Conservation (phyloP, 2,797 vertebrate genomes). For the Sebastiscus tertius region DNA sequence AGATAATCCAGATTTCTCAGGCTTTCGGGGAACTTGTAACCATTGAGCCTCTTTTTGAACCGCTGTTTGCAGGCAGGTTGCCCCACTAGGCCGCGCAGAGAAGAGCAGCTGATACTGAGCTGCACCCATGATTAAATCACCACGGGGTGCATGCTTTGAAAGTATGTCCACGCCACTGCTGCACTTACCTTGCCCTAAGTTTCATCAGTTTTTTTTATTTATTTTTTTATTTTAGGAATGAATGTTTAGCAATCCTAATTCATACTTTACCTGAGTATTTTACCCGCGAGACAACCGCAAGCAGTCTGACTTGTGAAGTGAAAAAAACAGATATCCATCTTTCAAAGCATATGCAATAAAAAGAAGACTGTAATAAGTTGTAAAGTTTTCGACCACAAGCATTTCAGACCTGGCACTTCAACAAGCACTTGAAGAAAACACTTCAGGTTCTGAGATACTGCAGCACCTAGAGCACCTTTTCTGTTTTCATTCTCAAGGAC, state of each 20-base stretch:
- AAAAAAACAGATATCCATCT: neutral
- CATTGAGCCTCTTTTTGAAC: neutral
- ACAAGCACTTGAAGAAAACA: neutral
- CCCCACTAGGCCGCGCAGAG: neutral
- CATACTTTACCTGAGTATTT: neutral
- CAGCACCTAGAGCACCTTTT: neutral
- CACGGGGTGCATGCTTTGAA: neutral
- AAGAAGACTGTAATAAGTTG: neutral
- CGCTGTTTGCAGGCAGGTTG: neutral
- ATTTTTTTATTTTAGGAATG: neutral
- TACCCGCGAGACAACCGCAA: neutral
- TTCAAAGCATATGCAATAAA: neutral
- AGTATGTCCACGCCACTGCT: neutral
- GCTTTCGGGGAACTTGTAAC: neutral
- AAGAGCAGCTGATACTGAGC: neutral
- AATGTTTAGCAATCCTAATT: neutral
- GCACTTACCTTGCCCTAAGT: neutral
- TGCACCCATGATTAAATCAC: neutral
- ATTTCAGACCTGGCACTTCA: neutral
- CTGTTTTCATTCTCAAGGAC: neutral
- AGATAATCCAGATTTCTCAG: neutral
- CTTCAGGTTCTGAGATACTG: neutral
- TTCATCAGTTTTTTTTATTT: constrained; percentile 7
- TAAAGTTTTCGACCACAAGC: neutral
- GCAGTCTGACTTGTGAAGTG: neutral